phyloP scores from a whole-genome alignment of 2,888 invertebrate genomes.

The Hemithea aestivaria region DNA sequence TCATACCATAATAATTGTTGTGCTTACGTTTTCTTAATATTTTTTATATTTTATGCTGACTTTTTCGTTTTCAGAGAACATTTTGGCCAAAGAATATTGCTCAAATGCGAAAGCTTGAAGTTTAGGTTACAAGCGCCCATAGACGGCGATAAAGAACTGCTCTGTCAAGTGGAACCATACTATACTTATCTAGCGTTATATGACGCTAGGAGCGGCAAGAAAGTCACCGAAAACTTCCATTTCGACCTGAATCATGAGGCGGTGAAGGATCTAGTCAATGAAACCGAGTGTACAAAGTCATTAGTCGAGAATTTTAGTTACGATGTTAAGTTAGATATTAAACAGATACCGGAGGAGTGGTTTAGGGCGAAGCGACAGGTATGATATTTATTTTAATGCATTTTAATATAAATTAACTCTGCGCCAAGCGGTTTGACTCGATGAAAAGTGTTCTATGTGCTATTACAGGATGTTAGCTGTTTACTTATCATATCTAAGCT shows the following conservation, averaged over 20 bases:
- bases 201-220: slow-evolving; percentile 91
- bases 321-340: slow-evolving; percentile 81
- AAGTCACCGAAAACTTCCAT: slow-evolving; percentile 96
- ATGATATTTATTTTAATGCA: neutral
- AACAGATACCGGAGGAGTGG: slow-evolving; percentile 87
- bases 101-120: slow-evolving; percentile 90
- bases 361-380: slow-evolving; percentile 83
- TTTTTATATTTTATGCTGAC: too few relatives aligned
- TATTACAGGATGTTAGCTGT: too few relatives aligned
- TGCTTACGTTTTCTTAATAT: too few relatives aligned
- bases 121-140: slow-evolving; percentile 91
- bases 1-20: too few relatives aligned
- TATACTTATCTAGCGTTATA: slow-evolving; percentile 93
- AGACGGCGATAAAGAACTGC: slow-evolving; percentile 85
- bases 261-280: slow-evolving; percentile 79
- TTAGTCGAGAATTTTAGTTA: slow-evolving; percentile 75
- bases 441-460: neutral
- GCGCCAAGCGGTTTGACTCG: too few relatives aligned
- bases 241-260: slow-evolving; percentile 90
- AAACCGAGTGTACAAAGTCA: slow-evolving; percentile 67
- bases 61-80: slow-evolving; percentile 82
- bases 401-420: neutral
- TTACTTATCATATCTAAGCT: too few relatives aligned
- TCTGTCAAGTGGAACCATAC: slow-evolving; percentile 95
- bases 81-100: slow-evolving; percentile 90